These are phyloP conservation scores for Papilio polyxenes DNA, from an alignment of 1,140 invertebrate species.

Conservation along the genomic window DNA sequence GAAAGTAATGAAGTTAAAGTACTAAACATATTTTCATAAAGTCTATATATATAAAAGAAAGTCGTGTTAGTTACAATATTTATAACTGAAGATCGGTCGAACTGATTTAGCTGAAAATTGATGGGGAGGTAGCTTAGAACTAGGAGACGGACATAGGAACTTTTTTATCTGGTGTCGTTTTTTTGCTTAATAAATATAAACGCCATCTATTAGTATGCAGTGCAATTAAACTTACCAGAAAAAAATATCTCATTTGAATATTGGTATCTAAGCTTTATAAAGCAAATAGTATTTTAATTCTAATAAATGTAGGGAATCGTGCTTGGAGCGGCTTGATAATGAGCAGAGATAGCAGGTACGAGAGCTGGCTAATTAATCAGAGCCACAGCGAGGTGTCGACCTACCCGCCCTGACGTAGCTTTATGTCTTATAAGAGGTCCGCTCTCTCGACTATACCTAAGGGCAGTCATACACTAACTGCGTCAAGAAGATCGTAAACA, in stretches of 20 bases:
- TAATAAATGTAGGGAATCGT: constrained; percentile 72
- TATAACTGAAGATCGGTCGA: too few species aligned
- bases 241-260: background rate
- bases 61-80: too few species aligned
- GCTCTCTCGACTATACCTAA: background rate
- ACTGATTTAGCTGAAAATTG: too few species aligned
- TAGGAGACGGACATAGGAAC: too few species aligned
- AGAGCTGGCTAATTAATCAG: constrained; percentile 73
- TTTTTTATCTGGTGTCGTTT: too few species aligned
- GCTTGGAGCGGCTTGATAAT: constrained; percentile 70
- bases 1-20: too few species aligned
- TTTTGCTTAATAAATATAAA: too few species aligned
- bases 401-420: constrained; percentile 37
- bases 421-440: constrained; percentile 21
- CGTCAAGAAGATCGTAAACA: background rate
- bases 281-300: constrained; percentile 67
- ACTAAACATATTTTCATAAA: too few species aligned
- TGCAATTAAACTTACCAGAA: background rate
- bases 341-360: constrained; percentile 64
- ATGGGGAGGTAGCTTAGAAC: too few species aligned
- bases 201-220: too few species aligned
- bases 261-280: constrained; percentile 43
- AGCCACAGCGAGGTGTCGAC: constrained; percentile 49
- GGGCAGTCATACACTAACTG: too few species aligned
- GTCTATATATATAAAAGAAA: too few species aligned